Base-by-base conservation (phyloP, 2,888 invertebrate genomes). In the Pterostichus niger region DNA sequence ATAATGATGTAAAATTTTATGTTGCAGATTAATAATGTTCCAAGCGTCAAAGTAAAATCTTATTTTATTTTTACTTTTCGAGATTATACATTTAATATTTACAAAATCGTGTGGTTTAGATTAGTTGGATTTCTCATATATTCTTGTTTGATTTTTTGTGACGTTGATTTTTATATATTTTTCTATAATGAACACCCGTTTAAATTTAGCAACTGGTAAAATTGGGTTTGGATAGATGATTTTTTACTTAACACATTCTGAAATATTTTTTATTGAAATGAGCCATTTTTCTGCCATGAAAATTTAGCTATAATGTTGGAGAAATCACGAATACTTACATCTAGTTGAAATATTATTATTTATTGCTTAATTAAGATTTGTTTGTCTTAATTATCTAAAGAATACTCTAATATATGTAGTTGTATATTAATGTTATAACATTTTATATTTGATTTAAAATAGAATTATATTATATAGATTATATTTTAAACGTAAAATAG, bases 1-100 rank as follows among this genome's bases (percentile, higher is more conserved):
- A 24, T 24, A 24, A 24, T 24, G 24, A 24, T 24, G 24, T 24
- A 24, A n/a, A 35, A 85, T 87, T 87, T 88, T 88, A 86, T 88
- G 86, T 93, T 93, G 75, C 93, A 96, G 96, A 89, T 93, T 96
- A 88, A 94, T 96, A 88, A 96, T 96, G 95, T 96, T 96, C 91
- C 92, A 95, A 91, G 92, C 94, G 85, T 93, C 94, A 86, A 95
- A 95, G 91, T 95, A 93, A 91, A 52, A 73, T 49, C 15, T 44
- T 44, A 13, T n/a, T 77, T 77, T 56, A 33, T 13, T 56, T 77
- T 56, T 54, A 54, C 52, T 54, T 52, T 56, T 73, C 40, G 52
- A 83, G 80, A 83, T 56, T 83, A 75, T 64, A 68, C 31, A 44
- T 71, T 40, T 40, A 15, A 13, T 81, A 61, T 61, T 75, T 82